These are phyloP conservation scores for Magallana angulata DNA, from an alignment of 1,140 invertebrate species.

Conservation along the genomic window DNA sequence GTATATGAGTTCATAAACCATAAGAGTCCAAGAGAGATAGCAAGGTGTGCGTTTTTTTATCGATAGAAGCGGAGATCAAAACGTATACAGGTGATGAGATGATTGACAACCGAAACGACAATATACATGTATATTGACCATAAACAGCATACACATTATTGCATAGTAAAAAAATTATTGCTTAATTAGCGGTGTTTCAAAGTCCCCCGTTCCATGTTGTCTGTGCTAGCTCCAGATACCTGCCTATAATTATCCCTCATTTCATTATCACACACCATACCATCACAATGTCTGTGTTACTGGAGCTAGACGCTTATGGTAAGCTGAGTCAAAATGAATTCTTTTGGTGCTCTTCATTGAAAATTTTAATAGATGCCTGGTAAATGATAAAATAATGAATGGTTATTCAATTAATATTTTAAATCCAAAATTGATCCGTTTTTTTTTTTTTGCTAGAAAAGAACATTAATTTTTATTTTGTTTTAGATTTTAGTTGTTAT, in stretches of 20 bases:
- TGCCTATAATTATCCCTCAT: neutral
- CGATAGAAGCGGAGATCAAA: conserved; percentile 9
- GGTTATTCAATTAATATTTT: no score
- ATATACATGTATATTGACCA: conserved; percentile 10
- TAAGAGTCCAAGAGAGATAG: neutral
- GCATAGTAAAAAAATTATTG: conserved; percentile 12
- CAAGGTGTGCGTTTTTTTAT: neutral
- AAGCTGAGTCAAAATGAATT: neutral
- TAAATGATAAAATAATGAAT: no score
- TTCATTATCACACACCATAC: neutral
- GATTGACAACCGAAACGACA: conserved; percentile 14
- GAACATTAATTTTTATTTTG: no score
- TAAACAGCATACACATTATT: neutral
- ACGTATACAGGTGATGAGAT: neutral
- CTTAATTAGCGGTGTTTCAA: conserved; percentile 28
- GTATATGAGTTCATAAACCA: no score
- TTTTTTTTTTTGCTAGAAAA: no score
- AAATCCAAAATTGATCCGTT: no score
- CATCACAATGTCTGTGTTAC: neutral
- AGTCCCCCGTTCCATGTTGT: neutral
- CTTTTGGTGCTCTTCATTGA: no score
- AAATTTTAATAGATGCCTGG: no score
- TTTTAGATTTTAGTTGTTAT: no score
- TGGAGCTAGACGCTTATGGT: conserved; percentile 19
- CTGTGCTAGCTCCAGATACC: neutral